These are phyloP conservation scores for Parotia lawesii DNA, from an alignment of 2,113 vertebrate genomes.

Conservation along the genomic window DNA sequence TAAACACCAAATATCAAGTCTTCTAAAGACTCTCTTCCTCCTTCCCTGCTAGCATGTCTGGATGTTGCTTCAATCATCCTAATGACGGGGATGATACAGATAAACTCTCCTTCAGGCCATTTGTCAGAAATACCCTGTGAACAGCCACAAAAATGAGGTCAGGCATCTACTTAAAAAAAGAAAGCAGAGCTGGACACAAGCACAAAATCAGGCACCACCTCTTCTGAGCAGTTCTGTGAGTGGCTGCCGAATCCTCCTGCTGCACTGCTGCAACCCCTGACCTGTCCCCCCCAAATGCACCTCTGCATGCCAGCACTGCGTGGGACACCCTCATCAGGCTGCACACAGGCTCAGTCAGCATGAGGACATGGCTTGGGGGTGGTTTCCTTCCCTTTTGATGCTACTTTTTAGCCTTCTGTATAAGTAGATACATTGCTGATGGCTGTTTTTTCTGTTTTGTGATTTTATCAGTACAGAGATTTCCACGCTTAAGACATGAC, in stretches of 20 bases:
- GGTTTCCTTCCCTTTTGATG: background rate
- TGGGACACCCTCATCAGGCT: rapidly evolving
- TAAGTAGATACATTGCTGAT: background rate
- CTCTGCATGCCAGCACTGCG: background rate
- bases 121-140: background rate
- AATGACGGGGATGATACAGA: background rate
- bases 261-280: rapidly evolving
- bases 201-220: background rate
- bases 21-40: background rate
- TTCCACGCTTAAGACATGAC: background rate
- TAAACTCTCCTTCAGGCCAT: background rate
- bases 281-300: rapidly evolving
- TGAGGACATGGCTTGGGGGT: background rate
- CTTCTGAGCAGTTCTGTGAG: background rate
- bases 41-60: background rate
- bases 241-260: background rate
- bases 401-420: background rate
- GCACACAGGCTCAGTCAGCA: background rate
- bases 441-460: background rate
- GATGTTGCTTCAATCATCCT: background rate
- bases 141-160: background rate
- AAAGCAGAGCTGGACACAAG: background rate
- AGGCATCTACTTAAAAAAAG: background rate
- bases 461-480: background rate
- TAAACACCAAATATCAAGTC: background rate